Base-by-base conservation (phyloP, 2,888 invertebrate genomes). In the Epinotia brunnichana region DNA sequence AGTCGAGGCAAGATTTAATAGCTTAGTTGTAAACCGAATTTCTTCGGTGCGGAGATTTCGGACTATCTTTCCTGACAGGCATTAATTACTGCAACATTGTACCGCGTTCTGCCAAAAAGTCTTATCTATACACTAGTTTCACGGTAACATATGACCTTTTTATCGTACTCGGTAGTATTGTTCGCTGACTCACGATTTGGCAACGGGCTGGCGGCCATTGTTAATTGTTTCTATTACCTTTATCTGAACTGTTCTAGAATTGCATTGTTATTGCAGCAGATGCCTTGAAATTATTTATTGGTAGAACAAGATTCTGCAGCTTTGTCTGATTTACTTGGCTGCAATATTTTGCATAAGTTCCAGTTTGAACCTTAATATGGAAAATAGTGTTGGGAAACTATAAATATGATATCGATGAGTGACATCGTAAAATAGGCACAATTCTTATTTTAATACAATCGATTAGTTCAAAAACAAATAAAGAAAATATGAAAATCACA, bases 141-240 rank as follows among this genome's bases (percentile, higher is more conserved):
- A 29, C 24, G 15, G 9, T 29, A 24, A 64, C 17, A 53, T 64
- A 53, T 35, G 63, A 48, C 35, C 7, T 64, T 39, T 35, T 13
- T 39, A 35, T 5, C 13, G 17, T 9, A 39, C 51, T 21, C 19
- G 64, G 54, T 15, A 39, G 54, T 39, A 53, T 67, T 57, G 68
- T 44, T 39, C 57, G 21, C 69, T 78, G 79, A 78, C 71, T 79
- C 79, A 79, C 74, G 73, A 69, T 78, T 77, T 67, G 64, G 74
- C 73, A 76, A 77, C 71, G 61, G 68, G 66, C n/a, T 56, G 4
- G 4, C 68, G 63, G 56, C 75, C 64, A 78, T 78, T 79, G 78
- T 80, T 77, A 78, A 80, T 79, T 78, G 77, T 76, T 75, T 69
- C 53, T 68, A 70, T 69, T 72, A 74, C 66, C 41, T 69, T 77